Evolutionary conservation across 2,797 vertebrate species (phyloP).

Genomic region (Galagoides demidoff): DNA sequence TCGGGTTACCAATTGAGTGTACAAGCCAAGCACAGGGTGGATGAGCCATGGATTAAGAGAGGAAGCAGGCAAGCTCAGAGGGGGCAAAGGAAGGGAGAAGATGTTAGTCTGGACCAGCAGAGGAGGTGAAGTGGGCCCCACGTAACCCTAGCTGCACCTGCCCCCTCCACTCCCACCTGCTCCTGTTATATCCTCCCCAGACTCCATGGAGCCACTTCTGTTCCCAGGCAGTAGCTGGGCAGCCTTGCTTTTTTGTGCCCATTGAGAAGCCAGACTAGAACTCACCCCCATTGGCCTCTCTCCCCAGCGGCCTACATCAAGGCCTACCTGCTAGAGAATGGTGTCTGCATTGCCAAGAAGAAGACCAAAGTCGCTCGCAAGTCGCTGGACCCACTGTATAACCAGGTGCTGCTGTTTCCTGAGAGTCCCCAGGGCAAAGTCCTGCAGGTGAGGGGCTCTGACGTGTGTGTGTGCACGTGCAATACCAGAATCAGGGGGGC

Average conservation of each 20-base stretch:
- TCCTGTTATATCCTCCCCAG: not conserved
- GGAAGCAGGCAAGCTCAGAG: not conserved
- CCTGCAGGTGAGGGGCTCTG: constrained; percentile 92
- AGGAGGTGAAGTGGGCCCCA: not conserved
- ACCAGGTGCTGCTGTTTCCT: constrained; percentile 97
- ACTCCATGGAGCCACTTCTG: too few relatives aligned
- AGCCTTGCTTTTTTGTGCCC: not conserved
- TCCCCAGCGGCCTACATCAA: constrained; percentile 97
- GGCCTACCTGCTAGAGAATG: constrained; percentile 97
- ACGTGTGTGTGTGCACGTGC: too few relatives aligned
- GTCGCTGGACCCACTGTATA: constrained; percentile 97
- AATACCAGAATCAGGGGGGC: too few relatives aligned
- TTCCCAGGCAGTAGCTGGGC: not conserved
- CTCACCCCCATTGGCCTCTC: constrained; percentile 13
- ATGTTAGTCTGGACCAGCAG: too few relatives aligned
- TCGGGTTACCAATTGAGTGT: not conserved
- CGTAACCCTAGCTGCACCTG: not conserved
- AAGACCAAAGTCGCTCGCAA: constrained; percentile 98
- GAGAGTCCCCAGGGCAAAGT: constrained; percentile 98
- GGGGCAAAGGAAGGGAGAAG: not conserved
- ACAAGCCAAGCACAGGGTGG: not conserved
- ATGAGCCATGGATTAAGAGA: not conserved
- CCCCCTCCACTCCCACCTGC: not conserved
- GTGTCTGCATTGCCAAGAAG: constrained; percentile 96
- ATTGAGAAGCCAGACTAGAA: not conserved